Conservation (phyloP, 1,140 invertebrate species). For the Semibalanus balanoides region DNA sequence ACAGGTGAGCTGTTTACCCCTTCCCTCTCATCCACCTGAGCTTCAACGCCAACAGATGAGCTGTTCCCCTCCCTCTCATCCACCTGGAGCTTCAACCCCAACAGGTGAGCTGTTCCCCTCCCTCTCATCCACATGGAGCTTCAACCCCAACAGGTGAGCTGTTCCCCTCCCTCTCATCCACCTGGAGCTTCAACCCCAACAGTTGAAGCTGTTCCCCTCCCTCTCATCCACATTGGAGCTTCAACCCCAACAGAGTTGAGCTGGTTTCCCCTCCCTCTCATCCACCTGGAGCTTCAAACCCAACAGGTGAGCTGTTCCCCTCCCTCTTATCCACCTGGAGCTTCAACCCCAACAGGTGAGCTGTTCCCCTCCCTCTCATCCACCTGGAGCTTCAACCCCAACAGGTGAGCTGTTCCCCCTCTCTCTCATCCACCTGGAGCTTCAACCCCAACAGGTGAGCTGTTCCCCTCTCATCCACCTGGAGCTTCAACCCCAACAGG, state of each 20-base stretch:
- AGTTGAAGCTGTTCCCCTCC: too few relatives aligned
- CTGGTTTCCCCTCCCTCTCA: too few relatives aligned
- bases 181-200: too few relatives aligned
- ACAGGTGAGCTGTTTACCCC: too few relatives aligned
- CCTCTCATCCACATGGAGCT: constrained; percentile 68
- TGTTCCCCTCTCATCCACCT: too few relatives aligned
- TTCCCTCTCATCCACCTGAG: too few relatives aligned
- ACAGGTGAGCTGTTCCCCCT: constrained; percentile 31
- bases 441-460: constrained; percentile 51
- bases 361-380: constrained; percentile 40
- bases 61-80: too few relatives aligned
- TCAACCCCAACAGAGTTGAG: constrained; percentile 49
- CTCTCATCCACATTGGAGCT: constrained; percentile 69
- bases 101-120: constrained; percentile 31
- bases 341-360: constrained; percentile 52
- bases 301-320: too few relatives aligned
- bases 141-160: constrained; percentile 47
- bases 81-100: constrained; percentile 78
- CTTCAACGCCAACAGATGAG: too few relatives aligned
- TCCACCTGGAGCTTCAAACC: too few relatives aligned
- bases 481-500: too few relatives aligned
- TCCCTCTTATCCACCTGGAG: constrained; percentile 68
- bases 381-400: constrained; percentile 78
- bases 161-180: too few relatives aligned
- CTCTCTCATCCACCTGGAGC: constrained; percentile 65